Evolutionary conservation across 92 coral and sea anemone genomes (phyloP).

Genomic region (Porites divaricata): DNA sequence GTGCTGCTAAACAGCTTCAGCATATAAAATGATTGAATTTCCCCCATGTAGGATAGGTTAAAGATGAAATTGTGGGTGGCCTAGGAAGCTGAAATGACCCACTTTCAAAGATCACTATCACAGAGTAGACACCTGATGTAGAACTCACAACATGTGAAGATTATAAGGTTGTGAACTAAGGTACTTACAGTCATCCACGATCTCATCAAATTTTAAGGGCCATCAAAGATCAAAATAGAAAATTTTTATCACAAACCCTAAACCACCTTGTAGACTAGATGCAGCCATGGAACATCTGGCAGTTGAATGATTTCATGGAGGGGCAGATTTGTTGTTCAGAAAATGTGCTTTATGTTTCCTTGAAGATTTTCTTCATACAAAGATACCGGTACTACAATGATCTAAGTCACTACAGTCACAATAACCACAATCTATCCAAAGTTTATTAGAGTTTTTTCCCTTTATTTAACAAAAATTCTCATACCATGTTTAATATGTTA

Average conservation of each 20-base stretch:
- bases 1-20: background rate
- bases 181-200: background rate
- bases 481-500: background rate
- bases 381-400: background rate
- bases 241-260: background rate
- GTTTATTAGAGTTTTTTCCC: background rate
- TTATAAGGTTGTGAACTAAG: background rate
- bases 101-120: background rate
- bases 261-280: conserved; percentile 12
- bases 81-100: background rate
- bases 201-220: background rate
- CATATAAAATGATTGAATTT: no score
- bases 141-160: background rate
- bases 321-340: conserved; percentile 19
- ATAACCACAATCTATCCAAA: background rate
- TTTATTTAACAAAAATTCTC: no score
- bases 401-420: conserved; percentile 9
- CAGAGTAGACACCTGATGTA: background rate
- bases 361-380: no score
- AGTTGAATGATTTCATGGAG: background rate
- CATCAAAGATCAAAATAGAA: background rate
- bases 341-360: conserved; percentile 8
- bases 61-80: background rate
- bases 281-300: conserved; percentile 32
- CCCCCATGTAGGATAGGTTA: background rate